These are phyloP conservation scores for Archilochus colubris DNA, from an alignment of 2,113 vertebrate species.

Conservation along the genomic window DNA sequence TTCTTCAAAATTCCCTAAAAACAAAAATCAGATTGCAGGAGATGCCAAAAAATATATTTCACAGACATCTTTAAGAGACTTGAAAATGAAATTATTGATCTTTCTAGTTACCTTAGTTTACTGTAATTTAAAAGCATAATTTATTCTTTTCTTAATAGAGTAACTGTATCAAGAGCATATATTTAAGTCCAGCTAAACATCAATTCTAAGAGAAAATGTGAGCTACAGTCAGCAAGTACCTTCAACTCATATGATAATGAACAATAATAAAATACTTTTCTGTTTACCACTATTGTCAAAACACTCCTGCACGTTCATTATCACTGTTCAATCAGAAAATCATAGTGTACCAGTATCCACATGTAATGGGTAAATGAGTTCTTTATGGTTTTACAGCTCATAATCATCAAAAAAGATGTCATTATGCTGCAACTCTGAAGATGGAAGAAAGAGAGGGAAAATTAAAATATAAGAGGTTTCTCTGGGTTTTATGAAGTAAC, in stretches of 20 bases:
- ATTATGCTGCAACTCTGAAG: background rate
- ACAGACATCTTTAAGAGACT: slow-evolving; percentile 33
- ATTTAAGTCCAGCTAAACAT: background rate
- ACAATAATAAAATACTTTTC: background rate
- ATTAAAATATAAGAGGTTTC: background rate
- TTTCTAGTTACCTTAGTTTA: slow-evolving; percentile 55
- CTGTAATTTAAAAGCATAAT: slow-evolving; percentile 27
- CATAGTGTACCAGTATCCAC: background rate
- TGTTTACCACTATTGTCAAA: slow-evolving; percentile 14
- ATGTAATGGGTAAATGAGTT: background rate
- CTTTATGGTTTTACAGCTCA: background rate
- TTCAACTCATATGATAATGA: background rate
- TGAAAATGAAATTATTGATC: slow-evolving; percentile 69
- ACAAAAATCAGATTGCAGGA: background rate
- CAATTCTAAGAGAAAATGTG: slow-evolving; percentile 13
- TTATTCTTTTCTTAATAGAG: slow-evolving; percentile 38
- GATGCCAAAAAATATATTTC: slow-evolving; percentile 46
- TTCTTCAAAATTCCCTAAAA: background rate
- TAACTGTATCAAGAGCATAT: background rate
- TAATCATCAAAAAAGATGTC: slow-evolving; percentile 20
- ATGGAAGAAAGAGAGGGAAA: background rate
- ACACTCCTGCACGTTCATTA: slow-evolving; percentile 2
- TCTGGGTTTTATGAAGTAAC: background rate
- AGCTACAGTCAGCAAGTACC: background rate
- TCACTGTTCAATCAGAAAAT: slow-evolving; percentile 27